These are phyloP conservation scores for Petrolisthes cinctipes DNA, from an alignment of 2,888 invertebrate species.

Conservation along the genomic window DNA sequence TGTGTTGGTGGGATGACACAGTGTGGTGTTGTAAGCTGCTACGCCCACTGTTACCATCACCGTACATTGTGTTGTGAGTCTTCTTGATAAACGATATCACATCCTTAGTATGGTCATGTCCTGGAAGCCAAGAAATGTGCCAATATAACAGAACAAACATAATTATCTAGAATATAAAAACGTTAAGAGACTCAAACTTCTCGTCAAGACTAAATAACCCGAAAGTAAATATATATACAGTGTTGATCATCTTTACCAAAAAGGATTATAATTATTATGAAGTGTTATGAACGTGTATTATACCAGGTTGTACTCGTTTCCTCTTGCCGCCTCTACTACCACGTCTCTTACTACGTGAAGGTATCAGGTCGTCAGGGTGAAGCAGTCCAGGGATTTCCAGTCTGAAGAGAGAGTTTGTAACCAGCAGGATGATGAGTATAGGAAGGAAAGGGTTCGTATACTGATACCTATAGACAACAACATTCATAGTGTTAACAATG, in stretches of 20 bases:
- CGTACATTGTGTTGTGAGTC: constrained; percentile 17
- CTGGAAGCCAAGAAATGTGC: no score
- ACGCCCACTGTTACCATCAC: background rate
- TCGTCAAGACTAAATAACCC: no score
- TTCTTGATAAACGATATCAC: background rate
- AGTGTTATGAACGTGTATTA: no score
- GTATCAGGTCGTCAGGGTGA: constrained; percentile 23
- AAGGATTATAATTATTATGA: no score
- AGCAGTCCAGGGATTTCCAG: constrained; percentile 25
- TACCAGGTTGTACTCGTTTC: background rate
- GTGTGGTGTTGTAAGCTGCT: background rate
- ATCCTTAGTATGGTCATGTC: background rate
- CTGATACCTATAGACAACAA: background rate
- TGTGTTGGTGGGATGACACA: background rate
- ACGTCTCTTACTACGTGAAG: background rate
- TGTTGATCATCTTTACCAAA: no score
- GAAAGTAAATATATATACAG: background rate
- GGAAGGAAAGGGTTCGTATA: no score
- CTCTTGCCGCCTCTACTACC: background rate
- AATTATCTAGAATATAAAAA: no score
- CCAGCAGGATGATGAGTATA: background rate
- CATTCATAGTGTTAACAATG: background rate
- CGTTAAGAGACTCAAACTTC: no score
- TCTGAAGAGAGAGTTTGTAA: background rate
- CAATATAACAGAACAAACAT: no score